Evolutionary conservation across 35 echinoderm and acorn worm genomes (phyloP).

Genomic region (Patiria miniata): DNA sequence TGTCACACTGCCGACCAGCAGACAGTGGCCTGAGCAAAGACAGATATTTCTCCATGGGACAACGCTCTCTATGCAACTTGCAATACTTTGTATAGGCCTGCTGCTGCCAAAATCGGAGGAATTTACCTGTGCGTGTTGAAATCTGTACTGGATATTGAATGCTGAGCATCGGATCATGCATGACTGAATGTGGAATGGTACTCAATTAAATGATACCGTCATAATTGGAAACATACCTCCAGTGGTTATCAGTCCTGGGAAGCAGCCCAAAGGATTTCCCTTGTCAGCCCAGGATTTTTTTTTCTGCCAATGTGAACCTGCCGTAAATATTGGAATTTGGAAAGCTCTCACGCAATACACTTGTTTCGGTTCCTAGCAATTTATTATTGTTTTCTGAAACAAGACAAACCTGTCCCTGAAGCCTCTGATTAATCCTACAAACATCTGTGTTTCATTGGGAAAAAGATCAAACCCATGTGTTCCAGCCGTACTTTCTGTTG

Average conservation of each 20-base stretch:
- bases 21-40: neutral
- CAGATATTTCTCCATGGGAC: neutral
- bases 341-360: neutral
- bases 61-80: neutral
- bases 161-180: neutral
- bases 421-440: neutral
- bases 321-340: no score
- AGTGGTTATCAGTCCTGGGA: neutral
- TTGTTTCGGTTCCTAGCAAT: neutral
- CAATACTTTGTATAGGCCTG: neutral
- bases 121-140: neutral
- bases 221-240: constrained; percentile 15
- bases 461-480: neutral
- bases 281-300: neutral
- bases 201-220: neutral
- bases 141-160: neutral
- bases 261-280: neutral
- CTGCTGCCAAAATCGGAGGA: neutral
- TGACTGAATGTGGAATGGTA: neutral
- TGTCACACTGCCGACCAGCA: neutral
- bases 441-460: neutral
- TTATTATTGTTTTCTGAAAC: neutral
- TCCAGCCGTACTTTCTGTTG: neutral
- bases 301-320: neutral
- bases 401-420: neutral